phyloP scores from a whole-genome alignment of 2,888 invertebrate species.

The Scaptomyza caliginosa region DNA sequence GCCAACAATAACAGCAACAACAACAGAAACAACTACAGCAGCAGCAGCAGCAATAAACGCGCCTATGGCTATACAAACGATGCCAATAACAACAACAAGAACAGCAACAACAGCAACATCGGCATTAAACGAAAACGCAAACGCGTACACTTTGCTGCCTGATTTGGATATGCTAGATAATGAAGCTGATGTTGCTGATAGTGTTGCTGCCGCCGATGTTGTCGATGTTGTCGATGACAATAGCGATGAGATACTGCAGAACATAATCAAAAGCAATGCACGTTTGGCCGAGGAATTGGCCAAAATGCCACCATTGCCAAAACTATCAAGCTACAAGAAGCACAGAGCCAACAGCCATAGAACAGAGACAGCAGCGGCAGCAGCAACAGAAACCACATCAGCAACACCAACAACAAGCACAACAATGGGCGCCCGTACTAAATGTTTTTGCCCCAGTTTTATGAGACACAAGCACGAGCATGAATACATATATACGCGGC shows the following conservation, averaged over 20 bases:
- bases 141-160: conserved; percentile 76
- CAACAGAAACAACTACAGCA: conserved; percentile 24
- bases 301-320: conserved; percentile 80
- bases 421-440: conserved; percentile 40
- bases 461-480: conserved; percentile 66
- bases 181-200: conserved; percentile 22
- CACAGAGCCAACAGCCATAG: conserved; percentile 26
- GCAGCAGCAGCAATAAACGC: conserved; percentile 39
- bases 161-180: conserved; percentile 46
- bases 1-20: conserved; percentile 40
- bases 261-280: conserved; percentile 79
- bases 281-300: conserved; percentile 75
- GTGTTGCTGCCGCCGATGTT: conserved; percentile 9
- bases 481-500: conserved; percentile 34
- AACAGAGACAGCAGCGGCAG: conserved; percentile 21
- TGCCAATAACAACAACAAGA: conserved; percentile 22
- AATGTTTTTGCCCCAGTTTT: conserved; percentile 72
- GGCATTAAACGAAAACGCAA: conserved; percentile 69
- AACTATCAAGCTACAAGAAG: conserved; percentile 53
- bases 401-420: conserved; percentile 28
- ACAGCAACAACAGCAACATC: conserved; percentile 18
- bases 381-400: conserved; percentile 7
- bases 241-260: conserved; percentile 73
- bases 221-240: conserved; percentile 30
- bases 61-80: conserved; percentile 34